Evolutionary conservation across 2,113 vertebrate species (phyloP), one percentile per base, ranked within the genome.

Genomic region (Acrocephalus kingi): DNA sequence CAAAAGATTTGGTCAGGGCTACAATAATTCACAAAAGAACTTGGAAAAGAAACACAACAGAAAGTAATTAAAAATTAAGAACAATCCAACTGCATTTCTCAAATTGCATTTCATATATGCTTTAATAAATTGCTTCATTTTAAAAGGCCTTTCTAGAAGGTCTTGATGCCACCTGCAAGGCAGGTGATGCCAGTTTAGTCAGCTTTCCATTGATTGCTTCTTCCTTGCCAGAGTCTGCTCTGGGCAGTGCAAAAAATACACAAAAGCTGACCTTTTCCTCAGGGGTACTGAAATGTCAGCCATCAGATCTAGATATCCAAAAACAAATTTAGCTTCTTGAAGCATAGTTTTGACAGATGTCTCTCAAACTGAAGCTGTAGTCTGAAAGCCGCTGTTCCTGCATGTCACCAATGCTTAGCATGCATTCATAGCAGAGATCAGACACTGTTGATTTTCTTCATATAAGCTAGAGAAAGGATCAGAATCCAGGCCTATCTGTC

Each of bases 121-220:
- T 81, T 87, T 74, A 67, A 22, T 56, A 41, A 90, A 46, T 7
- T 19, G 4, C 8, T 56, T 52, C 55, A 61, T 77, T 84, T 76
- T 84, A 35, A 86, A 88, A 81, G 25, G 5, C 15, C 52, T 75
- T 84, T 85, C 66, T 56, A 56, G 43, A 89, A 78, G 30, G 20
- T 24, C 31, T 63, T 21, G 39, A 1, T 66, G 28, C 14, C 30
- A 39, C 30, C 11, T 45, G 39, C 24, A 56, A 76, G 7, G 7
- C 11, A 83, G 7, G 19, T 31, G 22, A 9, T 35, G 18, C 14
- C 19, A 62, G 27, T 66, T 87, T n/a, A 25, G 49, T 28, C 49
- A 86, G 9, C 33, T 30, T 46, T 11, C 13, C 1, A 1, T 39
- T 3, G 1, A 28, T 5, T 2, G 13, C 31, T 61, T 62, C 35